Evolutionary conservation across 2,113 vertebrate genomes (phyloP).

Genomic region (Trichomycterus rosablanca): DNA sequence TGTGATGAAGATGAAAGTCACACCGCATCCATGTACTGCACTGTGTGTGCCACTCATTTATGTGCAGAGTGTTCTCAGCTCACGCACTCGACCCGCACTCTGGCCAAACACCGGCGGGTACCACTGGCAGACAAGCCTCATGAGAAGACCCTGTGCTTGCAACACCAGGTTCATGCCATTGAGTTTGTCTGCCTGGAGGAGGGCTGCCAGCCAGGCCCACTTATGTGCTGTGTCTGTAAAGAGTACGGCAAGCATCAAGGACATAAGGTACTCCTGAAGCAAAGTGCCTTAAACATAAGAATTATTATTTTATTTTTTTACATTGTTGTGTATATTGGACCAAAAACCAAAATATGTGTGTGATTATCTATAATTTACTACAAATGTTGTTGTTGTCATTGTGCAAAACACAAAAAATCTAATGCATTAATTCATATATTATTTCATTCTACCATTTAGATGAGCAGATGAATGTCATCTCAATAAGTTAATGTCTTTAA

Average conservation of each 20-base stretch:
- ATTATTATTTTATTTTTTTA: no score
- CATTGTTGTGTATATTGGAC: no score
- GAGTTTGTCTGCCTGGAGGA: slow-evolving; percentile 98
- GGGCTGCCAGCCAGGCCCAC: slow-evolving; percentile 82
- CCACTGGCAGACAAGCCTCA: slow-evolving; percentile 96
- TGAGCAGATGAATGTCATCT: no score
- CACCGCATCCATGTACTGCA: slow-evolving; percentile 91
- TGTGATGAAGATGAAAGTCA: slow-evolving; percentile 96
- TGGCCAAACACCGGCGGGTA: slow-evolving; percentile 91
- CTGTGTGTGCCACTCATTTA: slow-evolving; percentile 93
- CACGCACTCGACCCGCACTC: slow-evolving; percentile 94
- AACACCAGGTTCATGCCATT: slow-evolving; percentile 96
- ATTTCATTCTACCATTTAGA: no score
- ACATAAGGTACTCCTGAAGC: slow-evolving; percentile 88
- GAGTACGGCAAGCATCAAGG: slow-evolving; percentile 98
- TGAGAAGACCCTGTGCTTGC: slow-evolving; percentile 92
- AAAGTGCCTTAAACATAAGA: no score
- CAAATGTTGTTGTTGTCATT: no score
- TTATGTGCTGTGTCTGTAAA: slow-evolving; percentile 99
- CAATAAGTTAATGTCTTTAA: no score
- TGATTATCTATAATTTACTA: no score
- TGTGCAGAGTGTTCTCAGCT: slow-evolving; percentile 92
- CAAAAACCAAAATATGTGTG: no score
- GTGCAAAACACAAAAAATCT: no score
- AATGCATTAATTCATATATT: no score